Percentiles rank a stretch among this genome's conserved stretches.
phyloP scores from a whole-genome alignment of 2,113 vertebrate species.

The Cryptomyrus ogoouensis region DNA sequence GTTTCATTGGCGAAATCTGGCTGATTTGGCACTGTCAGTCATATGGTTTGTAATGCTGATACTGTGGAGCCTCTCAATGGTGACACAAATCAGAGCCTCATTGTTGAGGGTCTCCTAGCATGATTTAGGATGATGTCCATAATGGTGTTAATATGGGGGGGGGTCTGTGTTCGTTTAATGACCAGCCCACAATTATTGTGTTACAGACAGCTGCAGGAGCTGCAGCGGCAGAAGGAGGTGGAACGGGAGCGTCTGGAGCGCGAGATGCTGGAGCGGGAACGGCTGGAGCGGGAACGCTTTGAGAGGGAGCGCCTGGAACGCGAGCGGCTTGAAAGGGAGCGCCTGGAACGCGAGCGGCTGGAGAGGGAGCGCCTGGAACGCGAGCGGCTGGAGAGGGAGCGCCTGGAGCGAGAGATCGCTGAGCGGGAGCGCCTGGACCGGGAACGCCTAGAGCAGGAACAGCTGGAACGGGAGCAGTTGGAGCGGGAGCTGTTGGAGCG shows the following conservation, averaged over 20 bases:
- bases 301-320: conserved; percentile 60
- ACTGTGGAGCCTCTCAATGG: neutral
- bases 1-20: neutral
- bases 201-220: conserved; percentile 86
- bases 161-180: neutral
- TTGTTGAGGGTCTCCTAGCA: neutral
- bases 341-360: conserved; percentile 46
- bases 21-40: neutral
- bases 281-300: conserved; percentile 61
- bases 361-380: conserved; percentile 62
- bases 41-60: neutral
- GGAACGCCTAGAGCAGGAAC: conserved; percentile 65
- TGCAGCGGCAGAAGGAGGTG: conserved; percentile 84
- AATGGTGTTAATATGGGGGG: neutral
- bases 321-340: conserved; percentile 52
- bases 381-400: conserved; percentile 70
- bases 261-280: conserved; percentile 64
- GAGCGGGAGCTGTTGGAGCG: conserved; percentile 66
- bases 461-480: conserved; percentile 53
- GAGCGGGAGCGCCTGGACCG: conserved; percentile 70
- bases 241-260: conserved; percentile 63
- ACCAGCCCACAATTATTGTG: neutral
- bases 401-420: conserved; percentile 61
- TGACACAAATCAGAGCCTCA: neutral
- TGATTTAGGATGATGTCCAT: neutral